A percentile compares a stretch with the other conserved stretches of the same genome.
Evolutionary conservation across 23 tunicate species (phyloP).

Genomic region (Styela plicata): DNA sequence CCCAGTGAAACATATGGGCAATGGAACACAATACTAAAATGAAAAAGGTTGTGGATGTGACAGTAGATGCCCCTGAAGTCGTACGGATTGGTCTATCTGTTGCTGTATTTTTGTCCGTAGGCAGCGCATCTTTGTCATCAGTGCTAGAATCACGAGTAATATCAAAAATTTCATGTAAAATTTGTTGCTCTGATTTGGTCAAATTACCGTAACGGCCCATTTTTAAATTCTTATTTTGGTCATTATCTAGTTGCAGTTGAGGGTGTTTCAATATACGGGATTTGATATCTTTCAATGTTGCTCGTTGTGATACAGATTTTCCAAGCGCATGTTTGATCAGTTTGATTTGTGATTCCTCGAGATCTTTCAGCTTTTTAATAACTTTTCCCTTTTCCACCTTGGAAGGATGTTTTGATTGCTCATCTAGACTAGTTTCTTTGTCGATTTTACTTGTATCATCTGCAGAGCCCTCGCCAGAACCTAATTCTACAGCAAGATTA

Average conservation of each 20-base stretch:
- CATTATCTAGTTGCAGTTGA: background rate
- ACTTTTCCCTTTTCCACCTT: background rate
- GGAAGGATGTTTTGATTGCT: background rate
- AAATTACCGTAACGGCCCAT: background rate
- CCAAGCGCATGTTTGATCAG: background rate
- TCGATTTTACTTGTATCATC: background rate
- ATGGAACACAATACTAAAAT: background rate
- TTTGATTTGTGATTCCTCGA: background rate
- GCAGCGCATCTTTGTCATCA: background rate
- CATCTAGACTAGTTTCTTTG: background rate
- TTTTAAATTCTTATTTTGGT: background rate
- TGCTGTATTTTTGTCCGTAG: background rate
- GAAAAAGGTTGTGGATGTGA: background rate
- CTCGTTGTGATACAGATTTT: background rate
- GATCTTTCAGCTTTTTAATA: background rate
- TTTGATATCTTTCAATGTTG: background rate
- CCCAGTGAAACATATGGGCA: background rate
- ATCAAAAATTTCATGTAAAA: background rate
- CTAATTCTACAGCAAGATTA: background rate
- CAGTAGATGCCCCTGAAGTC: background rate
- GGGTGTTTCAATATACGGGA: background rate
- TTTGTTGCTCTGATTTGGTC: background rate
- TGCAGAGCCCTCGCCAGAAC: constrained; percentile 4
- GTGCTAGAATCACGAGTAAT: background rate
- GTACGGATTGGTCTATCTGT: constrained; percentile 4